Base-by-base conservation (phyloP, 53 echinoderm and acorn worm species). In the Astropecten irregularis region DNA sequence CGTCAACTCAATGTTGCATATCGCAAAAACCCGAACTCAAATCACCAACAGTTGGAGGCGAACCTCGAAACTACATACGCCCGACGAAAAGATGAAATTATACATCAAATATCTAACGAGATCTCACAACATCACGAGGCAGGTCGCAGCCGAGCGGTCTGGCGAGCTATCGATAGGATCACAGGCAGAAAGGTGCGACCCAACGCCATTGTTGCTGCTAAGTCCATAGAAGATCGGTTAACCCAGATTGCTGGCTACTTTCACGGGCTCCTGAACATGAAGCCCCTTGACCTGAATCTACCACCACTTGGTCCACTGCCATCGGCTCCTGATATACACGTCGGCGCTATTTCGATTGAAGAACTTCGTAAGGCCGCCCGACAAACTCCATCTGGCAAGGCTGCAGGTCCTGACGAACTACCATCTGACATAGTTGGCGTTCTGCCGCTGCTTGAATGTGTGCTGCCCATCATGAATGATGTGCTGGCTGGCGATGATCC, bases 391-490 rank as follows among this genome's bases (percentile, higher is more conserved):
- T 15, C 66, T 40, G 67, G 68, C 37, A 81, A 81, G 48, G 61
- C 81, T 48, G 49, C 81, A 34, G 81, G 30, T 81, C 83, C 68
- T 28, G 83, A 66, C 40, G 83, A 83, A 54, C 82, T 82, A 34
- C 82, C 50, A 50, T 50, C 50, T 19, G 50, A 14, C 15, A 50
- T 50, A 3, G 50, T 50, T 50, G 66, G 66, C 66, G 1, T 66
- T 38, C 9, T 66, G 18, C 66, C 66, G 40, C 66, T 66, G 40
- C 19, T 66, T 37, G 66, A 66, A 5, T 66, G 40, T 38, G 66
- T 66, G 19, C 40, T 37, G 22, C 66, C 66, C 66, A 66, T 66
- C 66, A 66, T 66, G 22, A 66, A 66, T 40, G 6, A 21, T 40
- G 6, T 66, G 21, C 74, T 74, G n/a, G 74, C 74, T 55, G 74